Conservation (phyloP, 2,797 vertebrate genomes). For the Micrastur ruficollis region DNA sequence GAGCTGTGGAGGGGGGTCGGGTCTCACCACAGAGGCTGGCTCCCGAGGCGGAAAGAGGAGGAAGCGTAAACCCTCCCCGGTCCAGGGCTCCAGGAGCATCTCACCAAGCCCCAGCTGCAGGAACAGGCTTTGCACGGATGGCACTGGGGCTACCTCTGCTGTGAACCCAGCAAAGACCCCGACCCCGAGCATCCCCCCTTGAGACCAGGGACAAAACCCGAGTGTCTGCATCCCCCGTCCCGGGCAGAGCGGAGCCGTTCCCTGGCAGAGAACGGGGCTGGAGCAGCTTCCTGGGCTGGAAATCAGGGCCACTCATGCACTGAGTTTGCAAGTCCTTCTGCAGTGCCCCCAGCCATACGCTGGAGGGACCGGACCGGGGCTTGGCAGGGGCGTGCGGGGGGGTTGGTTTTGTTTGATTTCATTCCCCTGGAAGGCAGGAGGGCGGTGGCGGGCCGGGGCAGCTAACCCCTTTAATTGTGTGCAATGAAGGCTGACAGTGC, state of each 20-base stretch:
- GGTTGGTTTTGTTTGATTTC: conserved; percentile 5
- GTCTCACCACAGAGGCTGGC: not conserved
- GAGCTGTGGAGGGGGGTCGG: not conserved
- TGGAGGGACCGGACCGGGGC: not conserved
- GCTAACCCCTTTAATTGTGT: conserved; percentile 64
- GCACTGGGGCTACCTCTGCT: not conserved
- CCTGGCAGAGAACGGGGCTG: not conserved
- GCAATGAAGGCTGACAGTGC: conserved; percentile 64
- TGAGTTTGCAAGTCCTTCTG: not conserved
- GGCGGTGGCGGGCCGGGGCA: not conserved
- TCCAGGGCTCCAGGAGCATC: not conserved
- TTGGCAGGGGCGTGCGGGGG: fast-evolving
- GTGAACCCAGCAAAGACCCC: not conserved
- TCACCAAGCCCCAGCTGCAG: not conserved
- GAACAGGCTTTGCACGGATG: not conserved
- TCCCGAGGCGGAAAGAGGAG: not conserved
- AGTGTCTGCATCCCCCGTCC: not conserved
- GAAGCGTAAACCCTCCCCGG: not conserved
- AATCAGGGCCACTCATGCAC: not conserved
- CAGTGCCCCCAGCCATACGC: not conserved
- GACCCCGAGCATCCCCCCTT: not conserved
- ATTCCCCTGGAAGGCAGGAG: conserved; percentile 4
- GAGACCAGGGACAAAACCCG: fast-evolving
- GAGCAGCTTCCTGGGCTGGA: not conserved
- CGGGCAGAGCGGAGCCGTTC: not conserved